Evolutionary conservation across 2,113 vertebrate species (phyloP).

Genomic region (Mormyrus lacerda): DNA sequence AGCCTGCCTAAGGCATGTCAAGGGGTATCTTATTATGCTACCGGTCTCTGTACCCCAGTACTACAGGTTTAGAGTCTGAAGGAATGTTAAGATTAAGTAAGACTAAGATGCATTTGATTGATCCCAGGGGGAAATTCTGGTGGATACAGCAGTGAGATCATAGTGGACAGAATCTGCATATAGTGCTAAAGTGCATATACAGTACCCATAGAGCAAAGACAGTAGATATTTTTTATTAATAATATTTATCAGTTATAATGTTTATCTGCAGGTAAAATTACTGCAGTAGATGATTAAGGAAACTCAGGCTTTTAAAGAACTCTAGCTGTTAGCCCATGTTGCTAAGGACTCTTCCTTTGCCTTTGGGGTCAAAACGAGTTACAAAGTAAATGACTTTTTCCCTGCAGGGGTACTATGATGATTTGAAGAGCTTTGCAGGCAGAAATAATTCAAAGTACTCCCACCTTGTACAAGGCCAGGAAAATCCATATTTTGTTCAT

Average conservation of each 20-base stretch:
- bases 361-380: neutral
- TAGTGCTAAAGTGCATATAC: neutral
- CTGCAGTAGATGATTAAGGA: neutral
- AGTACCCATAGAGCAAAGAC: neutral
- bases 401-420: constrained; percentile 48
- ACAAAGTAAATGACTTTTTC: neutral
- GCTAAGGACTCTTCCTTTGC: neutral
- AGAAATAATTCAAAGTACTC: constrained; percentile 55
- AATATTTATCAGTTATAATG: neutral
- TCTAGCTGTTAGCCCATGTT: neutral
- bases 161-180: too few species aligned
- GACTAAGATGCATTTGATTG: neutral
- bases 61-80: neutral
- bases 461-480: constrained; percentile 62
- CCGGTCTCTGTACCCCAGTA: neutral
- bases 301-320: neutral
- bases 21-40: neutral
- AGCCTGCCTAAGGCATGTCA: neutral
- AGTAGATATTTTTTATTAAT: neutral
- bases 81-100: neutral
- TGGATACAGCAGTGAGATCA: too few species aligned
- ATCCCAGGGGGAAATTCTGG: neutral
- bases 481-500: constrained; percentile 60
- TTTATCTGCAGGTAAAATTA: neutral
- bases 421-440: constrained; percentile 60